A percentile compares a stretch with the other conserved stretches of the same genome.
These are phyloP conservation scores for Tinamus major DNA, from an alignment of 2,797 vertebrate species.

Conservation along the genomic window DNA sequence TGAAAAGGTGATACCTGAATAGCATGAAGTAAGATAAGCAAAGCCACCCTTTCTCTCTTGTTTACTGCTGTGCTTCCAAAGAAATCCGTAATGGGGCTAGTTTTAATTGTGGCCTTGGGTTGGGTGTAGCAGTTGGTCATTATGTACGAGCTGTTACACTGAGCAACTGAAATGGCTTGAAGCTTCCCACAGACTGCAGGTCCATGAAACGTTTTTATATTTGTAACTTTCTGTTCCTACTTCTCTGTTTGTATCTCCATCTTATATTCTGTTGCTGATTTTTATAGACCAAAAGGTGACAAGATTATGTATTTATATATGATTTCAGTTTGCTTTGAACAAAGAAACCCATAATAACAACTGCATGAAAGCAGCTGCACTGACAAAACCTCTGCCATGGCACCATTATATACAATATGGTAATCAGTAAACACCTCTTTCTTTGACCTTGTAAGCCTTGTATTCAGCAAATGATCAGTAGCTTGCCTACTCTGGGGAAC, in stretches of 20 bases:
- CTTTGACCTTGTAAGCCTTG: neutral
- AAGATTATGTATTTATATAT: neutral
- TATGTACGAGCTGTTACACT: neutral
- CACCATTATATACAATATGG: neutral
- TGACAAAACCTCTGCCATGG: neutral
- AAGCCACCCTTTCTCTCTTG: neutral
- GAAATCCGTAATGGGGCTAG: neutral
- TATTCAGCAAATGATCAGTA: neutral
- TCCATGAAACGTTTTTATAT: constrained; percentile 28
- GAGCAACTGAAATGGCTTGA: constrained; percentile 21
- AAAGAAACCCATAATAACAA: neutral
- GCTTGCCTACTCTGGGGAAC: neutral
- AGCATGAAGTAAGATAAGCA: neutral
- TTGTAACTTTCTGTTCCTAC: constrained; percentile 67
- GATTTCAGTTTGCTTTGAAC: constrained; percentile 15
- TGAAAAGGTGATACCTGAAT: neutral
- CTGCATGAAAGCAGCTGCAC: neutral
- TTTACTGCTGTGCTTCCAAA: neutral
- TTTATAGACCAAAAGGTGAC: constrained; percentile 6
- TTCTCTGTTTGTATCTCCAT: constrained; percentile 47
- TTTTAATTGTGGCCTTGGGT: neutral
- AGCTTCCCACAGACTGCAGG: constrained; percentile 34
- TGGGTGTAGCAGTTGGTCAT: neutral
- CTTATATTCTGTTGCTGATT: constrained; percentile 53
- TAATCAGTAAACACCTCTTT: neutral